phyloP scores from a whole-genome alignment of 2,888 invertebrate species.

The Drosophila aldrichi region DNA sequence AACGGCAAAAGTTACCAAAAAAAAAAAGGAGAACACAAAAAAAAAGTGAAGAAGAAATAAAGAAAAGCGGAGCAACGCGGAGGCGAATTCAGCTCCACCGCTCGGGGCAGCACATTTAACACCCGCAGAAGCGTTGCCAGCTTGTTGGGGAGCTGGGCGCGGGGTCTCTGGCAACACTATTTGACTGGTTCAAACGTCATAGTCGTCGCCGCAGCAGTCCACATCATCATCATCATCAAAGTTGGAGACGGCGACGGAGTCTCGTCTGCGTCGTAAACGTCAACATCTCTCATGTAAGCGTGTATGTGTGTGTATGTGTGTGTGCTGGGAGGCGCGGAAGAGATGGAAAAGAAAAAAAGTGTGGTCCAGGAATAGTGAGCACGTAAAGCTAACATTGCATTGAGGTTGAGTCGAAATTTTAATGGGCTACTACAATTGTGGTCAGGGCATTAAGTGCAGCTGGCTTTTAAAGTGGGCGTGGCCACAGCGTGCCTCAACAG shows the following conservation, averaged over 20 bases:
- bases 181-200: conserved; percentile 64
- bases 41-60: conserved; percentile 22
- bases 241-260: conserved; percentile 20
- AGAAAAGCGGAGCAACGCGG: conserved; percentile 38
- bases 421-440: conserved; percentile 62
- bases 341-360: conserved; percentile 20
- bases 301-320: conserved; percentile 19
- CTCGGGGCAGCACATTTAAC: conserved; percentile 72
- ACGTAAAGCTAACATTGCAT: conserved; percentile 27
- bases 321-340: conserved; percentile 7
- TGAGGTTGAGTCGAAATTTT: conserved; percentile 58
- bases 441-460: conserved; percentile 54
- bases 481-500: background rate
- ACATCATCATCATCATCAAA: conserved; percentile 60
- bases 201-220: conserved; percentile 53
- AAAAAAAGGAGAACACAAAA: conserved; percentile 22
- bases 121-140: conserved; percentile 57
- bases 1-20: conserved; percentile 71
- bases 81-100: conserved; percentile 46
- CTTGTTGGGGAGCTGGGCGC: background rate
- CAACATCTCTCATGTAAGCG: conserved; percentile 68
- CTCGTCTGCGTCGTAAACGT: conserved; percentile 67
- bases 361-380: conserved; percentile 39
- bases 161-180: conserved; percentile 39
- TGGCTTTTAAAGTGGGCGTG: conserved; percentile 19